These are phyloP conservation scores for Neodiprion pinetum DNA, from an alignment of 1,140 invertebrate genomes.

Conservation along the genomic window DNA sequence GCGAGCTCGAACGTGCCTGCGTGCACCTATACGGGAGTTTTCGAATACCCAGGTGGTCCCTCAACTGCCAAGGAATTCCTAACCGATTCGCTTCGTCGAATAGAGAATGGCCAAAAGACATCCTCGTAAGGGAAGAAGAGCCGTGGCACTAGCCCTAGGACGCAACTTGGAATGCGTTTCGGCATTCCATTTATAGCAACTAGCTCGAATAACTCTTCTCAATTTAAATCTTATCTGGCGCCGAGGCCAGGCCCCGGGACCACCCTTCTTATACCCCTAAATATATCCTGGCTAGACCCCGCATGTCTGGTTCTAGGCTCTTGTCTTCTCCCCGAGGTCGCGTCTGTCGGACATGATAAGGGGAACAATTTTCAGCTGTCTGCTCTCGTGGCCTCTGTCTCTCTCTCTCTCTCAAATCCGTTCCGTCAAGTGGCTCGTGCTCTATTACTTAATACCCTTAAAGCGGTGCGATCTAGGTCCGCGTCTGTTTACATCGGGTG, in stretches of 20 bases:
- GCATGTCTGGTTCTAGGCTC: neutral
- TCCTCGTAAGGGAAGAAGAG: neutral
- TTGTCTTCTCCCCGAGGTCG: neutral
- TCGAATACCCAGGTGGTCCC: neutral
- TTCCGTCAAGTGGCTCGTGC: neutral
- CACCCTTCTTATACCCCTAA: constrained; percentile 1
- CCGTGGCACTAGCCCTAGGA: neutral
- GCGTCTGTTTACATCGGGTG: neutral
- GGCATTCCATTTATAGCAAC: constrained; percentile 32
- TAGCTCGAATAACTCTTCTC: constrained; percentile 34
- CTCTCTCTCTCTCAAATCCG: neutral
- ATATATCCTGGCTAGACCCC: neutral
- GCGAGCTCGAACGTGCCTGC: neutral
- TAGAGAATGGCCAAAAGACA: too few relatives aligned
- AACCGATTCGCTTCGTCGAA: neutral
- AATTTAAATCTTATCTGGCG: constrained; percentile 43
- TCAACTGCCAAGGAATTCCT: neutral
- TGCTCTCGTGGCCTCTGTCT: neutral
- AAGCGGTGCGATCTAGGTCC: too few relatives aligned
- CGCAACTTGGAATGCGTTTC: too few relatives aligned
- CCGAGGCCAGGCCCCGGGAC: constrained; percentile 29
- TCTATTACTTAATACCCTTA: too few relatives aligned
- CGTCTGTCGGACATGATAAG: neutral
- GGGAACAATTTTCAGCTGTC: neutral
- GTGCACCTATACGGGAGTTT: neutral